A percentile compares a stretch with the other conserved stretches of the same genome.
Conservation (phyloP, 2,113 vertebrate genomes). For the Petromus typicus region DNA sequence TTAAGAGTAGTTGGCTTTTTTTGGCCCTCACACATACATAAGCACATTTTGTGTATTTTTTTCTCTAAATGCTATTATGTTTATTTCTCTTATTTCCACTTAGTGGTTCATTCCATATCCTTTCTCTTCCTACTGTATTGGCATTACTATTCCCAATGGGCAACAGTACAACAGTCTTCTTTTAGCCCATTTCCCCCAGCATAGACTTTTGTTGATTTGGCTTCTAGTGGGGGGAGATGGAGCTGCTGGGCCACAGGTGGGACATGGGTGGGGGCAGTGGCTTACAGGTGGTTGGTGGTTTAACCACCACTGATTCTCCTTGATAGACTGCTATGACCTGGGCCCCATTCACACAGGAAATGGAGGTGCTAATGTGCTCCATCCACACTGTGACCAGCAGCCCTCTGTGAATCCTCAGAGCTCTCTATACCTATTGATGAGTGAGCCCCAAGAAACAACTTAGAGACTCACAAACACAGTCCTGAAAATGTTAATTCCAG, state of each 20-base stretch:
- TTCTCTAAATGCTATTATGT: neutral
- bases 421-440: neutral
- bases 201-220: neutral
- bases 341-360: neutral
- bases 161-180: neutral
- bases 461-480: neutral
- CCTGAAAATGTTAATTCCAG: neutral
- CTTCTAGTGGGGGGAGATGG: neutral
- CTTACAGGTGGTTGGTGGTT: neutral
- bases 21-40: neutral
- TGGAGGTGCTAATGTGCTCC: neutral
- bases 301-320: neutral
- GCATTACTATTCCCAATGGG: neutral
- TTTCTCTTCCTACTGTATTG: neutral
- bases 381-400: neutral
- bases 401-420: neutral
- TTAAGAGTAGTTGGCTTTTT: neutral
- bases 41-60: neutral
- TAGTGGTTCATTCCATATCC: neutral
- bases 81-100: slow-evolving; percentile 15
- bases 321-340: neutral
- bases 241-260: neutral
- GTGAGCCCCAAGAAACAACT: neutral
- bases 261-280: neutral
- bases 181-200: neutral